phyloP scores from a whole-genome alignment of 92 coral and sea anemone genomes.

The Pocillopora grandis region DNA sequence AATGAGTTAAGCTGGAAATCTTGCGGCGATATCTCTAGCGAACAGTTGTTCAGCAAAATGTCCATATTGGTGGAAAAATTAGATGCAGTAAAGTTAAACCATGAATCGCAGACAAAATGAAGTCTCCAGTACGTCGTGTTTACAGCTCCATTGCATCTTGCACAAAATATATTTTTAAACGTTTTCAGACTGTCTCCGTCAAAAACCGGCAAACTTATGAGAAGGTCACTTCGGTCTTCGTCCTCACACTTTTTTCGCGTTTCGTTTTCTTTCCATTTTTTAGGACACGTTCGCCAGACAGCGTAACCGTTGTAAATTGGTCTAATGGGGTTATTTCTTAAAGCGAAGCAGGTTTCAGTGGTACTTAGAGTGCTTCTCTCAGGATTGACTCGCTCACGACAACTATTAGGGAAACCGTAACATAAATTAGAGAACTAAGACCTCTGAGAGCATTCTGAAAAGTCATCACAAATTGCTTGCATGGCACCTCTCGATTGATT shows the following conservation, averaged over 20 bases:
- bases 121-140: conserved; percentile 45
- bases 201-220: conserved; percentile 44
- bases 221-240: conserved; percentile 25
- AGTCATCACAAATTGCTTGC: too few relatives aligned
- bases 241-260: conserved; percentile 11
- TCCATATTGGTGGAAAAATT: neutral
- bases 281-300: conserved; percentile 13
- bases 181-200: conserved; percentile 41
- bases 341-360: conserved; percentile 1
- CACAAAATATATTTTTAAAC: conserved; percentile 62
- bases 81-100: conserved; percentile 4
- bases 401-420: neutral
- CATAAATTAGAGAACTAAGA: neutral
- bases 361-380: neutral
- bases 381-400: neutral
- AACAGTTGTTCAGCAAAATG: conserved; percentile 17
- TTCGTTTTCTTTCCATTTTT: conserved; percentile 9
- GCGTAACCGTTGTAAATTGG: conserved; percentile 2
- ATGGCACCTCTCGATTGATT: too few relatives aligned
- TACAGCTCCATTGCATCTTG: conserved; percentile 41
- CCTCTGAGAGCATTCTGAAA: too few relatives aligned
- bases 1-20: neutral
- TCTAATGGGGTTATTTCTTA: too few relatives aligned
- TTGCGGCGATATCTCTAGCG: conserved; percentile 7
- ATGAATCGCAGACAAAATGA: neutral